phyloP scores from a whole-genome alignment of 30 jellyfish, hydroid and myxozoan genomes.

The Cassiopea andromeda region DNA sequence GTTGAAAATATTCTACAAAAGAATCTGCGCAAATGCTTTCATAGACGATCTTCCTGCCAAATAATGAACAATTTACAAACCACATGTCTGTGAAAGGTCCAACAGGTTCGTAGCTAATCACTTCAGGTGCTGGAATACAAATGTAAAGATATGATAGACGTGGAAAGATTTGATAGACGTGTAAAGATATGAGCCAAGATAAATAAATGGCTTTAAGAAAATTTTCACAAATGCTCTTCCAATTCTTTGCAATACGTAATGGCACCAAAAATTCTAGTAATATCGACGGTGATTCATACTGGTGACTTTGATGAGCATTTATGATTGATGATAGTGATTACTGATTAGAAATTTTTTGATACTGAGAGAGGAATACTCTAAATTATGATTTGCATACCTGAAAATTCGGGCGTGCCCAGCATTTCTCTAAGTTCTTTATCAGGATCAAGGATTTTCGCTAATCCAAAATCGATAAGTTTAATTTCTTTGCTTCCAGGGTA shows the following conservation, averaged over 20 bases:
- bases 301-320: no score
- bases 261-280: no score
- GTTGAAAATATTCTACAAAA: no score
- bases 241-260: no score
- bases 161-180: no score
- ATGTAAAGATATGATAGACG: neutral
- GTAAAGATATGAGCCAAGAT: no score
- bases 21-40: no score
- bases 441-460: constrained; percentile 86
- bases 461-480: constrained; percentile 95
- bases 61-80: constrained; percentile 53
- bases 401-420: constrained; percentile 99
- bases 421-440: constrained; percentile 88
- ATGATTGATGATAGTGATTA: neutral
- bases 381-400: constrained; percentile 36
- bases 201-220: no score
- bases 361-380: neutral
- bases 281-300: no score
- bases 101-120: constrained; percentile 81
- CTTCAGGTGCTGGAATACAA: constrained; percentile 84
- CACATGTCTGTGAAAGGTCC: constrained; percentile 98
- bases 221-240: no score
- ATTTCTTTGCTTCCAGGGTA: constrained; percentile 71
- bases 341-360: no score
- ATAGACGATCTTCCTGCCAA: no score